Evolutionary conservation across 2,797 vertebrate genomes (phyloP).

Genomic region (Gallinago stenura): DNA sequence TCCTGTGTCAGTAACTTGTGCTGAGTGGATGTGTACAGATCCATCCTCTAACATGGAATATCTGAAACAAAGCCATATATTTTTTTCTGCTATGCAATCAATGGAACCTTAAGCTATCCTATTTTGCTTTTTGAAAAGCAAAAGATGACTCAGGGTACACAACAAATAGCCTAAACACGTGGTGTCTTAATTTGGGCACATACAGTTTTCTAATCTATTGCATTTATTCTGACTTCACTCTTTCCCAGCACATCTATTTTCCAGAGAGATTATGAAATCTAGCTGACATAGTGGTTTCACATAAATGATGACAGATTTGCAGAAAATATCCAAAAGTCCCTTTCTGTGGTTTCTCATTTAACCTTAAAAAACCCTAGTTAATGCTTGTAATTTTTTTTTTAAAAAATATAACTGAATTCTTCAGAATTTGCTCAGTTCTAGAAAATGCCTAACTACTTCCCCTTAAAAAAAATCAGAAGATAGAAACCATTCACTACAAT

Average conservation of each 20-base stretch:
- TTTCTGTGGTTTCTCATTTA: background rate
- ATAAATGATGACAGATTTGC: background rate
- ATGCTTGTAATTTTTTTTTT: background rate
- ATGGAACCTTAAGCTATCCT: background rate
- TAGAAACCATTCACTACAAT: background rate
- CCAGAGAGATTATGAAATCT: background rate
- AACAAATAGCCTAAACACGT: accelerated
- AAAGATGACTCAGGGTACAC: background rate
- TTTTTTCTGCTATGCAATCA: background rate
- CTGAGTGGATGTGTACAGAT: conserved; percentile 86
- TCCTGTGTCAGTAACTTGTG: conserved; percentile 88
- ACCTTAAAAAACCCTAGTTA: background rate
- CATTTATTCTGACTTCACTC: background rate
- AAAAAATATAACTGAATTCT: background rate
- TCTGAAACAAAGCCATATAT: conserved; percentile 75
- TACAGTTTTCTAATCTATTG: background rate
- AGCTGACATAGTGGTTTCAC: background rate
- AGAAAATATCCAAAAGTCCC: background rate
- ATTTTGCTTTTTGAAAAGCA: background rate
- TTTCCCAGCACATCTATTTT: background rate
- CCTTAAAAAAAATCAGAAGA: background rate
- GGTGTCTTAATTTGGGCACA: background rate
- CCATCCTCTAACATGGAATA: conserved; percentile 86
- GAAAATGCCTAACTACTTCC: background rate
- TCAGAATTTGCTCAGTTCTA: background rate